These are phyloP conservation scores for Sinhomidia bicolor DNA, from an alignment of 2,888 invertebrate species.

Conservation along the genomic window DNA sequence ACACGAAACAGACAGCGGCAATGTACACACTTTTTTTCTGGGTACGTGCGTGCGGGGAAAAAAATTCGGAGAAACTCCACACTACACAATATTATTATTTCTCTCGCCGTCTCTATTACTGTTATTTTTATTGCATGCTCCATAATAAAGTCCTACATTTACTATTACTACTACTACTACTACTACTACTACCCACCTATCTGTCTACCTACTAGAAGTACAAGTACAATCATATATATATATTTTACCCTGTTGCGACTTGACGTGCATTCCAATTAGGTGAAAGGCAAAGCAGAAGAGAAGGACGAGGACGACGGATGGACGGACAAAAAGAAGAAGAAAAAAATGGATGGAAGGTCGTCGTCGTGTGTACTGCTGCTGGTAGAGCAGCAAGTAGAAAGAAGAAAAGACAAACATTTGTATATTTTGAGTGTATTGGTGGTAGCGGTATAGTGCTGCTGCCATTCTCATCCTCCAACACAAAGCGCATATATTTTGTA, in stretches of 20 bases:
- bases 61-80: neutral
- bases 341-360: slow-evolving; percentile 30
- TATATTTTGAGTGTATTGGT: neutral
- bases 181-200: neutral
- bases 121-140: slow-evolving; percentile 49
- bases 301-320: slow-evolving; percentile 9
- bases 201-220: neutral
- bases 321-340: slow-evolving; percentile 1
- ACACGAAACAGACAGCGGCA: neutral
- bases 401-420: neutral
- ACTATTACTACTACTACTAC: neutral
- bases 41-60: neutral
- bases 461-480: neutral
- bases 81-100: slow-evolving; percentile 27
- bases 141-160: slow-evolving; percentile 40
- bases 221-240: slow-evolving; percentile 6
- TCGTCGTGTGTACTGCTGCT: neutral
- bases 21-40: neutral
- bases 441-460: neutral
- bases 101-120: slow-evolving; percentile 29
- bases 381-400: no score
- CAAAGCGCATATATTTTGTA: neutral
- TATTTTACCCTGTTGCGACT: slow-evolving; percentile 54
- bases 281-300: neutral
- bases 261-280: slow-evolving; percentile 70